Evolutionary conservation across 2,888 invertebrate species (phyloP), one percentile per base, ranked within the genome.

Genomic region (Zele albiditarsus): DNA sequence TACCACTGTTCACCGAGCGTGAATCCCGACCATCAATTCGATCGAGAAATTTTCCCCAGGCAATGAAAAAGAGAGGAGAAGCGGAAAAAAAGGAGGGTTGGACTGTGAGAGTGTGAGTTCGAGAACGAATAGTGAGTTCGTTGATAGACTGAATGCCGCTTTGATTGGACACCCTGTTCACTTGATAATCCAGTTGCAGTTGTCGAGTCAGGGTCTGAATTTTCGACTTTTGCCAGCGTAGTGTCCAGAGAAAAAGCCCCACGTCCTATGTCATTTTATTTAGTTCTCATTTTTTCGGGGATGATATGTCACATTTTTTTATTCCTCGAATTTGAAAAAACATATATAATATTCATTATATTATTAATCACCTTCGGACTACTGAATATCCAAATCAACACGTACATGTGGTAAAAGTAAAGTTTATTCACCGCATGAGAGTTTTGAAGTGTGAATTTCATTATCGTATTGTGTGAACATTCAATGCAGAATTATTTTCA

Each of bases 111-210:
- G 38, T 38, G 38, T 38, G 38, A 38, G 12, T 38, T 12, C 12
- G 38, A 12, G 38, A 38, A 38, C 38, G 60, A 14, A 38, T 63
- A 27, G 20, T 25, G 46, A 42, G 71, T 38, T 71, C 62, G 31
- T 16, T 38, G 53, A 33, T 27, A 25, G 70, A 72, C 76, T 79
- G 79, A 79, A 79, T 79, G 70, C 77, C 70, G 68, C 73, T 77
- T 76, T 79, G 77, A 79, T 79, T 79, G 79, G 76, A 74, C 65
- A 68, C 72, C 57, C 67, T 66, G 28, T 46, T 53, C 53, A 53
- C 73, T 73, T 67, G 77, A 69, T 75, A 74, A 74, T 67, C 65
- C 72, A 72, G 74, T 74, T 77, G 28, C 75, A 79, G 63, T 77
- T 74, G 53, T 63, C 20, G 23, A 31, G 33, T 62, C 65, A 53